These are phyloP conservation scores for Bombus cullumanus DNA, from an alignment of 1,140 invertebrate genomes.

Conservation along the genomic window DNA sequence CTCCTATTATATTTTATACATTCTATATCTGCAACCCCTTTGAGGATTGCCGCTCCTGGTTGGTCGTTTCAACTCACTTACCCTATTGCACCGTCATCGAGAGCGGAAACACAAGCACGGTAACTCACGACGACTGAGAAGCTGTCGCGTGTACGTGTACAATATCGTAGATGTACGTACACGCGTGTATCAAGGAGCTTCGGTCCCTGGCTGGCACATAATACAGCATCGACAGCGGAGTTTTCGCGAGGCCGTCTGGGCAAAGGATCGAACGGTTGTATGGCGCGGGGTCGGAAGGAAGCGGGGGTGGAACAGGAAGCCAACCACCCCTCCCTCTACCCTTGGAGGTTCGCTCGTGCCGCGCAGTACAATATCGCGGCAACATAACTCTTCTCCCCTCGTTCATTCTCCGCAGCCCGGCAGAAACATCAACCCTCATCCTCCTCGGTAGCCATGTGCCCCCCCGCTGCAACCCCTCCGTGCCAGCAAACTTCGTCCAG, in stretches of 20 bases:
- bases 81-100: neutral
- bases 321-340: slow-evolving; percentile 47
- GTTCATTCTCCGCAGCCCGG: slow-evolving; percentile 69
- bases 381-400: slow-evolving; percentile 73
- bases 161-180: too few relatives aligned
- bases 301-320: slow-evolving; percentile 58
- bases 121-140: neutral
- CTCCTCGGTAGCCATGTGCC: slow-evolving; percentile 68
- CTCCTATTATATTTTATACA: too few relatives aligned
- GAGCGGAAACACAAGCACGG: neutral
- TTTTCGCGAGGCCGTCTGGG: slow-evolving; percentile 69
- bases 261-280: slow-evolving; percentile 62
- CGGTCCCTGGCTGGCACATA: slow-evolving; percentile 74
- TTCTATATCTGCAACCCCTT: too few relatives aligned
- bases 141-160: neutral
- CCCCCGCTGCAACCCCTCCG: slow-evolving; percentile 44
- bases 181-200: slow-evolving; percentile 52
- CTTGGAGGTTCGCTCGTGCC: slow-evolving; percentile 76
- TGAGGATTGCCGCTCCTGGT: too few relatives aligned
- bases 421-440: slow-evolving; percentile 74
- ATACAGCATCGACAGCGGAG: slow-evolving; percentile 76
- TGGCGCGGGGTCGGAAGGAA: slow-evolving; percentile 57
- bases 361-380: slow-evolving; percentile 72
- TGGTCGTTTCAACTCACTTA: too few relatives aligned
- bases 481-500: slow-evolving; percentile 59